phyloP scores from a whole-genome alignment of 2,113 vertebrate species.

The Thomomys bottae region DNA sequence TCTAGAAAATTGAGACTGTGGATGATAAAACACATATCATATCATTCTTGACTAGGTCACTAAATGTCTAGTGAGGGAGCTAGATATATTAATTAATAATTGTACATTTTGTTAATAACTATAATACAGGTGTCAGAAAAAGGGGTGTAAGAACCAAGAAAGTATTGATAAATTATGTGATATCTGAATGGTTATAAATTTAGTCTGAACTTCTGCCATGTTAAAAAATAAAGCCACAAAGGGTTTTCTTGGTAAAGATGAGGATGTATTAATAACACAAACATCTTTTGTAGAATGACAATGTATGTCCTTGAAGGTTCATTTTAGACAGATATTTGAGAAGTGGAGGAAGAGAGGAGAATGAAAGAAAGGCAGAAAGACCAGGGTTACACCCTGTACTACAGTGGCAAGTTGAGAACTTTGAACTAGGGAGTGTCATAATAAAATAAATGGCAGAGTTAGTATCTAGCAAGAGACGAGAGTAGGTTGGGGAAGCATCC shows the following conservation, averaged over 20 bases:
- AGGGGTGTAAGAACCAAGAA: neutral
- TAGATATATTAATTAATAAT: neutral
- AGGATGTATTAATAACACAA: neutral
- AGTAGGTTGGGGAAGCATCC: neutral
- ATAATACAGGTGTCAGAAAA: neutral
- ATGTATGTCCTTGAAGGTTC: neutral
- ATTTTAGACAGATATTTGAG: neutral
- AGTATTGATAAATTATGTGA: neutral
- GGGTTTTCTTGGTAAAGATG: neutral
- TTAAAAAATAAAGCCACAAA: neutral
- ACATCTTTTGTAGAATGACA: neutral
- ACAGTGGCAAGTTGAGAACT: neutral
- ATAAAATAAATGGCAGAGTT: neutral
- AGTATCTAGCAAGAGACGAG: neutral
- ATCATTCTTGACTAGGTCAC: neutral
- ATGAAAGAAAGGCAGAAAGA: neutral
- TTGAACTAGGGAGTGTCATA: neutral
- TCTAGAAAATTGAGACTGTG: neutral
- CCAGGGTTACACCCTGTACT: neutral
- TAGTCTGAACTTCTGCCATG: neutral
- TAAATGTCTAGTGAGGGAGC: neutral
- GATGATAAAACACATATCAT: neutral
- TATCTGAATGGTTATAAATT: neutral
- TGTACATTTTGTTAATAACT: neutral
- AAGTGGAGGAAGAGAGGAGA: rapidly evolving